phyloP scores from a whole-genome alignment of 2,888 invertebrate species.

The Hypercompe scribonia region DNA sequence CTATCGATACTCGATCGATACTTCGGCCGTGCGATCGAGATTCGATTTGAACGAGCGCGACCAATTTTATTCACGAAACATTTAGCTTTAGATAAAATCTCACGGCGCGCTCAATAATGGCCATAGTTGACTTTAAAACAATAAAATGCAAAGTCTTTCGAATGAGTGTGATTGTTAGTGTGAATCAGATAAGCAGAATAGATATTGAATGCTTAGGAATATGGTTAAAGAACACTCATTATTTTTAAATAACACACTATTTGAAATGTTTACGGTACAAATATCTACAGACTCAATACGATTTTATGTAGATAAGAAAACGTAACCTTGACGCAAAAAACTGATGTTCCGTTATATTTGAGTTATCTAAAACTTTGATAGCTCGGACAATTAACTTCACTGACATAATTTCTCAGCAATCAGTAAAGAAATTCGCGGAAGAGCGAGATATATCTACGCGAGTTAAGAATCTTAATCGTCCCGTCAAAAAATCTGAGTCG shows the following conservation, averaged over 20 bases:
- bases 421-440: slow-evolving; percentile 64
- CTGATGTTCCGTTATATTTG: slow-evolving; percentile 39
- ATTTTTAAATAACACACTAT: slow-evolving; percentile 63
- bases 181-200: slow-evolving; percentile 76
- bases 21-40: slow-evolving; percentile 67
- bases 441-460: slow-evolving; percentile 68
- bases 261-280: slow-evolving; percentile 56
- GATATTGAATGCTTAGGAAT: slow-evolving; percentile 67
- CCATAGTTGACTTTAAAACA: slow-evolving; percentile 72
- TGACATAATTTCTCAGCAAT: slow-evolving; percentile 59
- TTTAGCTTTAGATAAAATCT: slow-evolving; percentile 82
- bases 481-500: slow-evolving; percentile 75
- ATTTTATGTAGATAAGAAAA: slow-evolving; percentile 43
- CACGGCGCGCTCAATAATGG: slow-evolving; percentile 65
- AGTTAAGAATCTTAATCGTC: slow-evolving; percentile 76
- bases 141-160: slow-evolving; percentile 71
- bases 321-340: slow-evolving; percentile 31
- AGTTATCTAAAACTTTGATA: slow-evolving; percentile 33
- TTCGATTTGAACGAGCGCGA: slow-evolving; percentile 78
- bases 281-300: slow-evolving; percentile 32
- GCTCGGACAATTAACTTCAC: slow-evolving; percentile 41
- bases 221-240: slow-evolving; percentile 62
- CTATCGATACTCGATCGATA: slow-evolving; percentile 63
- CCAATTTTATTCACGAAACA: slow-evolving; percentile 85
- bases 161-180: slow-evolving; percentile 78